Conservation (phyloP, 2,888 invertebrate genomes). For the Dastarcus helophoroides region DNA sequence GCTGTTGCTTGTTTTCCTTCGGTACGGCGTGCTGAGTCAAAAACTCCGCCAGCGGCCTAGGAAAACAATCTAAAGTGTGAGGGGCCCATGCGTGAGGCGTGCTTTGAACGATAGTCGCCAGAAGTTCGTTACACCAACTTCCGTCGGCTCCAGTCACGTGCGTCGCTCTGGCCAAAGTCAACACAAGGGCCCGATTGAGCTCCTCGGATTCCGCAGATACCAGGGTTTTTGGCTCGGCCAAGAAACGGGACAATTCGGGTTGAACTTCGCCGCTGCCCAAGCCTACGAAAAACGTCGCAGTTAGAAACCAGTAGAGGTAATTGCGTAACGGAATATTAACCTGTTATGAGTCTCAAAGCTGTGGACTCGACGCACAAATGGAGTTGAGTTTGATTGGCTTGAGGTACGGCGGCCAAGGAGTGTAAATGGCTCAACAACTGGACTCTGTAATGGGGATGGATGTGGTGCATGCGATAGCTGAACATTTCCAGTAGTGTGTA, state of each 20-base stretch:
- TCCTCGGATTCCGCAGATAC: conserved; percentile 93
- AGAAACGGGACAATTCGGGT: conserved; percentile 80
- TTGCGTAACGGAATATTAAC: conserved; percentile 28
- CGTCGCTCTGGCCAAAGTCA: conserved; percentile 86
- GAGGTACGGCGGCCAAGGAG: conserved; percentile 80
- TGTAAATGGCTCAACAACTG: conserved; percentile 86
- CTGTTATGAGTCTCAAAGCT: conserved; percentile 34
- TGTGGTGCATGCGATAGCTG: conserved; percentile 90
- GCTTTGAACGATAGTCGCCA: conserved; percentile 82
- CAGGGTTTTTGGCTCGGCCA: conserved; percentile 84
- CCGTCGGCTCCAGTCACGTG: conserved; percentile 83
- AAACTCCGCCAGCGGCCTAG: conserved; percentile 78
- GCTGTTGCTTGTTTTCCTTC: conserved; percentile 79
- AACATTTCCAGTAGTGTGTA: conserved; percentile 95
- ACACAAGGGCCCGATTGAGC: conserved; percentile 81
- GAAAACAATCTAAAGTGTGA: conserved; percentile 86
- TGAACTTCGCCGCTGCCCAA: conserved; percentile 92
- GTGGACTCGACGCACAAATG: conserved; percentile 60
- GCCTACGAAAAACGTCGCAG: conserved; percentile 62
- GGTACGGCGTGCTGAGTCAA: conserved; percentile 75
- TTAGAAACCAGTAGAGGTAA: conserved; percentile 46
- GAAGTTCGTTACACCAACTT: conserved; percentile 81
- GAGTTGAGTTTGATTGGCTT: conserved; percentile 89
- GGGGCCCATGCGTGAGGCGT: conserved; percentile 94
- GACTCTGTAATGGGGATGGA: conserved; percentile 90